Base-by-base conservation (phyloP, 2,113 vertebrate species). In the Aptenodytes forsteri region DNA sequence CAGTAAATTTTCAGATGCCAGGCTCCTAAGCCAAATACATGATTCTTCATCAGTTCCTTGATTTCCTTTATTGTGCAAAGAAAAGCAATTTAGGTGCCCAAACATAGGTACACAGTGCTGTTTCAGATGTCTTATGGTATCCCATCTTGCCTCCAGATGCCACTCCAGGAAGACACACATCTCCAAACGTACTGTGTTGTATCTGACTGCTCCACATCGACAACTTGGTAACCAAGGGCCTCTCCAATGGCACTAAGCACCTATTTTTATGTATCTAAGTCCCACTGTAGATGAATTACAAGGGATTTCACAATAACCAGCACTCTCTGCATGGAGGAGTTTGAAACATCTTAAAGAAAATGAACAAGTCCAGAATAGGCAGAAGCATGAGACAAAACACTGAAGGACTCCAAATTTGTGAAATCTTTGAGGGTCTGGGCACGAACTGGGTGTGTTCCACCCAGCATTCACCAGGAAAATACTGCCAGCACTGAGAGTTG, bases 101-200 rank as follows among this genome's bases (percentile, higher is more conserved):
- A 32, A 52, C 11, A 4, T 0, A 26, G 32, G n/a, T 17, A 67
- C 26, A 46, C 3, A 10, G 19, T 12, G 22, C 2, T 4, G 18
- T 14, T 91, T 75, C 76, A 64, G 46, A 20, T 13, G 7, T 11
- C 13, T 42, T 47, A 34, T 25, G 40, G 54, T 38, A 26, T 14
- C 22, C 26, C 32, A 26, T 15, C 40, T 77, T 64, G 22, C 30
- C 58, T 42, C 54, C 67, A 83, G 32, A 9, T 42, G 44, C 36
- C 40, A 4, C 44, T n/a, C 16, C 46, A 81, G 64, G 59, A 65
- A 78, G 50, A 42, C 9, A 66, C 22, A 52, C 3, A 5, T 19
- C 44, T 87, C 56, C 81, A 66, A 26, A 77, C 0, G 0, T 44
- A 18, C 26, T 12, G 16, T 49, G 34, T 34, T 15, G 2, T 10